Conservation (phyloP, 2,888 invertebrate species). For the Eucera pruinosa region DNA sequence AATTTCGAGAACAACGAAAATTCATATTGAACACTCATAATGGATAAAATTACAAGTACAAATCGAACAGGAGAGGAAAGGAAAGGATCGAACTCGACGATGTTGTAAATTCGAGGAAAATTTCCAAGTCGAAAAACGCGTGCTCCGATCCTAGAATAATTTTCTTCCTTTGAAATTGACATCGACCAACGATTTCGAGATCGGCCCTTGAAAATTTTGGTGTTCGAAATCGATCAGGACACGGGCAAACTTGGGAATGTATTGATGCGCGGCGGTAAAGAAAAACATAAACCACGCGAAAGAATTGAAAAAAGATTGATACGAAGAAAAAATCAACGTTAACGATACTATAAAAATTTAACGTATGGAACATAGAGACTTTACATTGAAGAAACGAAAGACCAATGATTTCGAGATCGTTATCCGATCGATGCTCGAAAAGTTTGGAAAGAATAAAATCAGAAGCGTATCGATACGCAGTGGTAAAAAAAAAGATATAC, state of each 20-base stretch:
- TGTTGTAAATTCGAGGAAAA: conserved; percentile 2
- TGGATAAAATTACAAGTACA: background rate
- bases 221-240: too few species aligned
- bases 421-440: background rate
- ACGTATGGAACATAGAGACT: too few species aligned
- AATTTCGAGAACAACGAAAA: conserved; percentile 65
- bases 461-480: background rate
- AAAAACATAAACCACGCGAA: too few species aligned
- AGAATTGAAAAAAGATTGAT: too few species aligned
- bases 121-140: background rate
- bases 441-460: background rate
- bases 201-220: too few species aligned
- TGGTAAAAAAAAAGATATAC: background rate
- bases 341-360: too few species aligned
- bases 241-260: too few species aligned
- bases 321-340: too few species aligned
- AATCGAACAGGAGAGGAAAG: conserved; percentile 7
- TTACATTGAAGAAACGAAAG: too few species aligned
- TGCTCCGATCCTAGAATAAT: too few species aligned
- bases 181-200: background rate
- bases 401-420: background rate
- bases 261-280: too few species aligned
- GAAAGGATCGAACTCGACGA: conserved; percentile 10
- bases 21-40: conserved; percentile 23
- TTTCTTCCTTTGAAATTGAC: conserved; percentile 19